These are phyloP conservation scores for Dysmachus trigonus DNA, from an alignment of 2,888 invertebrate species.

Conservation along the genomic window DNA sequence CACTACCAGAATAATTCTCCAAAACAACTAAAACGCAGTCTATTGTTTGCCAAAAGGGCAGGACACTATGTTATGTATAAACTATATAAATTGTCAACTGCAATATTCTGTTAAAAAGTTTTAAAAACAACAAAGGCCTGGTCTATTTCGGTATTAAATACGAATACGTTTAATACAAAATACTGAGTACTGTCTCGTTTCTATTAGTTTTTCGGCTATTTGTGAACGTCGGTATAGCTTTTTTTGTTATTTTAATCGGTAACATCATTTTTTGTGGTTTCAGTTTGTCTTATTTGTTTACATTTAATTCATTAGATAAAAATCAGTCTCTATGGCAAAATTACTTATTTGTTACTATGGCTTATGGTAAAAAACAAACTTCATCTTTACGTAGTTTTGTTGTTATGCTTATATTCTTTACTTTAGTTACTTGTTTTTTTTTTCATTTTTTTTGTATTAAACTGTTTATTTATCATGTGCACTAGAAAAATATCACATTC, in stretches of 20 bases:
- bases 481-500: conserved; percentile 65
- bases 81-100: conserved; percentile 38
- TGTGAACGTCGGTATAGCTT: conserved; percentile 46
- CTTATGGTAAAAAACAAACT: conserved; percentile 18
- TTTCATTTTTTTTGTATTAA: conserved; percentile 42
- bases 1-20: neutral
- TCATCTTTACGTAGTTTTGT: conserved; percentile 9
- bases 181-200: conserved; percentile 44
- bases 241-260: conserved; percentile 12
- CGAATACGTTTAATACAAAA: neutral
- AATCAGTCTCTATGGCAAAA: conserved; percentile 65
- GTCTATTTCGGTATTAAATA: conserved; percentile 42
- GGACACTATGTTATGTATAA: conserved; percentile 35
- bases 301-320: conserved; percentile 48
- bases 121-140: conserved; percentile 37
- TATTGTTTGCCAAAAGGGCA: conserved; percentile 39
- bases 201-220: conserved; percentile 49
- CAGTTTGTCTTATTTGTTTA: conserved; percentile 35
- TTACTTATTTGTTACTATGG: conserved; percentile 50
- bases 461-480: conserved; percentile 43
- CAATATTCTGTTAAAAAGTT: conserved; percentile 35
- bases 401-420: conserved; percentile 26
- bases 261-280: conserved; percentile 45
- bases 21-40: conserved; percentile 24
- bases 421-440: conserved; percentile 32